A percentile compares a stretch with the other conserved stretches of the same genome.
These are phyloP conservation scores for Corapipo altera DNA, from an alignment of 2,113 vertebrate genomes.

Conservation along the genomic window DNA sequence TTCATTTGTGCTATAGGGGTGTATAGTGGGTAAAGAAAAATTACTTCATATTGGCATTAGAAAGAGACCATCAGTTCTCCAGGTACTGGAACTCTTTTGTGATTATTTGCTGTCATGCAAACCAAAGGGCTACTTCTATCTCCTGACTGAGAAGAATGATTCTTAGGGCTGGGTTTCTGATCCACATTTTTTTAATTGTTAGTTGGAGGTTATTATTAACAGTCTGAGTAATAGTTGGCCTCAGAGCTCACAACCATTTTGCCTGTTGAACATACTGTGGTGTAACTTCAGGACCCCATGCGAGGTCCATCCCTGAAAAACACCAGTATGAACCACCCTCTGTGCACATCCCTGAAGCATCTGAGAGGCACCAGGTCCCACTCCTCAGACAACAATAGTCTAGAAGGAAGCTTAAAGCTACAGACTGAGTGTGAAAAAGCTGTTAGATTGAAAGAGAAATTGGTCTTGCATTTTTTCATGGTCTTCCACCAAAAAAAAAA, in stretches of 20 bases:
- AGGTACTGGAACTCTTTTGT: background rate
- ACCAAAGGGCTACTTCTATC: background rate
- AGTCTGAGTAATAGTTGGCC: background rate
- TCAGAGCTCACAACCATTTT: background rate
- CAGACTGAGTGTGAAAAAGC: background rate
- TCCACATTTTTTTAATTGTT: background rate
- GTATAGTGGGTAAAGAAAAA: background rate
- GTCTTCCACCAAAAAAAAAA: background rate
- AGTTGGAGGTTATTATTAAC: background rate
- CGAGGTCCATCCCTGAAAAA: background rate
- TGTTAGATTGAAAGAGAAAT: background rate
- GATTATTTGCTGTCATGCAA: background rate
- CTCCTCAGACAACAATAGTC: background rate
- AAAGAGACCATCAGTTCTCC: background rate
- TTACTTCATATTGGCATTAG: background rate
- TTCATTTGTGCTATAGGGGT: background rate
- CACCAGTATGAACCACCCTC: rapidly evolving
- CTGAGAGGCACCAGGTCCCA: background rate
- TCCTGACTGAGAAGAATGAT: background rate
- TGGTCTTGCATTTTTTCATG: background rate
- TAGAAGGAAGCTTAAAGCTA: background rate
- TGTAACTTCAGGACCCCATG: background rate
- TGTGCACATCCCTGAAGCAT: background rate
- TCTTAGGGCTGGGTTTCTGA: background rate
- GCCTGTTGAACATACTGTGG: rapidly evolving